Evolutionary conservation across 2,888 invertebrate species (phyloP).

Genomic region (Protophormia terraenovae): DNA sequence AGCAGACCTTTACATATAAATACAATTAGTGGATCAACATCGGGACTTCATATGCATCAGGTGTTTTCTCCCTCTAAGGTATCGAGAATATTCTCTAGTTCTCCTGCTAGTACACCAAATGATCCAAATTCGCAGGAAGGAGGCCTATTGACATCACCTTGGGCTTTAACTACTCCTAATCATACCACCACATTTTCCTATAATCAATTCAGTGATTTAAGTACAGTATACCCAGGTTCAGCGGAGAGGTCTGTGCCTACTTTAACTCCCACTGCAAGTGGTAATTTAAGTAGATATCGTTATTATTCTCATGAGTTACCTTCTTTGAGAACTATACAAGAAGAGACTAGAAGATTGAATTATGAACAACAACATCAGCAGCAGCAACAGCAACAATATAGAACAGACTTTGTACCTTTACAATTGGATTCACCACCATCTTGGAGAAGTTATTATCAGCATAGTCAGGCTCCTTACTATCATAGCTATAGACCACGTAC

Average conservation of each 20-base stretch:
- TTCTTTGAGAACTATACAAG: conserved; percentile 87
- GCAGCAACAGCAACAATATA: conserved; percentile 64
- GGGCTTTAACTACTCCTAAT: conserved; percentile 84
- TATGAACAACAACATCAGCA: conserved; percentile 75
- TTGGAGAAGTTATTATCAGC: conserved; percentile 82
- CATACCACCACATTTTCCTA: conserved; percentile 80
- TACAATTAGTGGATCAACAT: conserved; percentile 75
- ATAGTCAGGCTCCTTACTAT: conserved; percentile 77
- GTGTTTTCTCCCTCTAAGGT: conserved; percentile 78
- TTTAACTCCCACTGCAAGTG: conserved; percentile 86
- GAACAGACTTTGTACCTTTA: conserved; percentile 83
- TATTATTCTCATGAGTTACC: conserved; percentile 89
- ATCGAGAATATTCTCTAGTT: conserved; percentile 85
- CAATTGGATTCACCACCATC: conserved; percentile 86
- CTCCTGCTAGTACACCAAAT: conserved; percentile 84
- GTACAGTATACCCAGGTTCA: conserved; percentile 91
- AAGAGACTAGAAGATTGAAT: conserved; percentile 84
- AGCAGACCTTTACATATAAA: conserved; percentile 81
- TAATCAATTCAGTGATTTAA: conserved; percentile 88
- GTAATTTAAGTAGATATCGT: conserved; percentile 78
- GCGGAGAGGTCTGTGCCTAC: conserved; percentile 89
- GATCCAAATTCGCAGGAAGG: conserved; percentile 50
- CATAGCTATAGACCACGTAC: conserved; percentile 84
- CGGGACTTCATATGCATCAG: conserved; percentile 67
- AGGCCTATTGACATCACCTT: conserved; percentile 83